These are phyloP conservation scores for Enteromius trimaculatus DNA, from an alignment of 2,797 vertebrate genomes.

Conservation along the genomic window DNA sequence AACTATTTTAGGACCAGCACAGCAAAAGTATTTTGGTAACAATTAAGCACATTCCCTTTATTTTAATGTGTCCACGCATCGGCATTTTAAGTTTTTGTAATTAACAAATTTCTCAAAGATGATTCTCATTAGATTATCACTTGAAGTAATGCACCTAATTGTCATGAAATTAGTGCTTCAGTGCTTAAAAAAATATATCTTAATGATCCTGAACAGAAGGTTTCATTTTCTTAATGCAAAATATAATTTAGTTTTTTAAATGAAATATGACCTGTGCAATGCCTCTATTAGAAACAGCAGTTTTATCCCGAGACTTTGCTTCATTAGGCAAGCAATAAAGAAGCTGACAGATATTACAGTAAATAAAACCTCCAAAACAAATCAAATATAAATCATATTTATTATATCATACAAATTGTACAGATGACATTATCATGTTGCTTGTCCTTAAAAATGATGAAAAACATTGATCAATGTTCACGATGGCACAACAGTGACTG, in stretches of 20 bases:
- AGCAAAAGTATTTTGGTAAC: not conserved
- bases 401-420: slow-evolving; percentile 86
- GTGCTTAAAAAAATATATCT: not conserved
- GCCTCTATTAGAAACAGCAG: not conserved
- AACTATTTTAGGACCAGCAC: not conserved
- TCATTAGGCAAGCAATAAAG: slow-evolving; percentile 9
- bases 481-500: slow-evolving; percentile 64
- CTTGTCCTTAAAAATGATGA: slow-evolving; percentile 58
- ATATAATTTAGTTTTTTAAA: not conserved
- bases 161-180: not conserved
- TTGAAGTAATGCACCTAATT: not conserved
- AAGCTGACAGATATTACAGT: slow-evolving; percentile 50
- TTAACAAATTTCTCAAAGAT: not conserved
- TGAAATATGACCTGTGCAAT: not conserved
- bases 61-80: not conserved
- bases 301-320: not conserved
- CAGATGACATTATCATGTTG: slow-evolving; percentile 76
- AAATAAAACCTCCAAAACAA: slow-evolving; percentile 67
- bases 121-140: not conserved
- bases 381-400: slow-evolving; percentile 87
- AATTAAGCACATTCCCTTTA: not conserved
- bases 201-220: not conserved
- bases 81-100: not conserved
- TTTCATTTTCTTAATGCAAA: slow-evolving; percentile 5
- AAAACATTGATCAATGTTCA: slow-evolving; percentile 48